A percentile compares a stretch with the other conserved stretches of the same genome.
These are phyloP conservation scores for Esox lucius DNA, from an alignment of 2,797 vertebrate species.

Conservation along the genomic window DNA sequence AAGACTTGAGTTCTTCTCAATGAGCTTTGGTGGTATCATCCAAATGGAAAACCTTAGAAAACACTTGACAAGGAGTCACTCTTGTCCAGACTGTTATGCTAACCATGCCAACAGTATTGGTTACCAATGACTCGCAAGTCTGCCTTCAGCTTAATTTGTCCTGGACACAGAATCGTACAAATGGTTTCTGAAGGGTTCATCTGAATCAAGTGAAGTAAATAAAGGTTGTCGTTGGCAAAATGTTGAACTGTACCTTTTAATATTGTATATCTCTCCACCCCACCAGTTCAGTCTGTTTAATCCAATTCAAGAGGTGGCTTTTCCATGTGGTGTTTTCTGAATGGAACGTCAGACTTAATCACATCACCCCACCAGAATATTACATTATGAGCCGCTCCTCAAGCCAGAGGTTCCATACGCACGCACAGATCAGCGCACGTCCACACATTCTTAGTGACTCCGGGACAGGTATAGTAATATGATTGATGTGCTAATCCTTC, in stretches of 20 bases:
- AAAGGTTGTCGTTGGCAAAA: too few species aligned
- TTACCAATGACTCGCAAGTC: too few species aligned
- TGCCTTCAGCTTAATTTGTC: too few species aligned
- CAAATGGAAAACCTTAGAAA: conserved; percentile 15
- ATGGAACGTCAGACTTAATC: conserved; percentile 44
- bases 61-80: background rate
- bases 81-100: too few species aligned
- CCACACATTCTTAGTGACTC: conserved; percentile 37
- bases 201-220: conserved; percentile 11
- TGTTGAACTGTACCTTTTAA: background rate
- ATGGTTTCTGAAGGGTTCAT: too few species aligned
- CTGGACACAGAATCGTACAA: too few species aligned
- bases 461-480: conserved; percentile 38
- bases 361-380: conserved; percentile 41
- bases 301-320: conserved; percentile 38
- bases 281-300: conserved; percentile 49
- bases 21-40: background rate
- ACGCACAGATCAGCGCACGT: background rate
- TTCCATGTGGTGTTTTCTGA: conserved; percentile 16
- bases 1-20: background rate
- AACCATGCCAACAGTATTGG: too few species aligned
- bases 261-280: conserved; percentile 1
- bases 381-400: conserved; percentile 46
- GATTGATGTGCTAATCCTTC: conserved; percentile 59
- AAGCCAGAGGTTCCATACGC: conserved; percentile 39